Conservation (phyloP, 1,140 invertebrate genomes). For the Drosophila nasuta region DNA sequence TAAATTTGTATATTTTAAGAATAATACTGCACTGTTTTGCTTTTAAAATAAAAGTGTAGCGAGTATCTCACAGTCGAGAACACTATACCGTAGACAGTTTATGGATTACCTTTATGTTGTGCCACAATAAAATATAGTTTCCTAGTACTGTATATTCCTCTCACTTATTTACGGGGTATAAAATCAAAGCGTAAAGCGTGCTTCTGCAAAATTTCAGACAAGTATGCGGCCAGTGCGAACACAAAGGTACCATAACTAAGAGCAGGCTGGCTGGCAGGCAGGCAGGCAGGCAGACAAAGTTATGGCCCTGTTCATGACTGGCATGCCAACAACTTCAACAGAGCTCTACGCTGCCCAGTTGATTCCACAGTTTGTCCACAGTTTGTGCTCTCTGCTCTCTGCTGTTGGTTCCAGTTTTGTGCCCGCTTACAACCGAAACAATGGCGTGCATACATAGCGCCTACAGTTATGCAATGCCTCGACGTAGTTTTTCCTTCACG, state of each 20-base stretch:
- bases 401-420: constrained; percentile 54
- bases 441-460: constrained; percentile 64
- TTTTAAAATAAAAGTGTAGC: too few species aligned
- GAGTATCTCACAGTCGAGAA: too few species aligned
- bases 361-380: neutral
- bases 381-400: constrained; percentile 8
- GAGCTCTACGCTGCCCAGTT: constrained; percentile 3
- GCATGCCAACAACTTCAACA: constrained; percentile 60
- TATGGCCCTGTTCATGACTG: constrained; percentile 38
- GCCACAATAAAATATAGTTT: too few species aligned
- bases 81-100: too few species aligned
- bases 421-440: constrained; percentile 63
- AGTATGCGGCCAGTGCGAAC: constrained; percentile 17
- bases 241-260: constrained; percentile 59
- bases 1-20: too few species aligned
- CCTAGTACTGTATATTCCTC: too few species aligned
- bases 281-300: constrained; percentile 53
- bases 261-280: constrained; percentile 51
- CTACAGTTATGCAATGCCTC: constrained; percentile 61
- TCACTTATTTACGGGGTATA: too few species aligned
- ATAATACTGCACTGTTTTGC: too few species aligned
- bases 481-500: constrained; percentile 22
- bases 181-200: too few species aligned
- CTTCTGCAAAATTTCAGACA: constrained; percentile 7
- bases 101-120: too few species aligned